phyloP scores from a whole-genome alignment of 2,888 invertebrate species.

The Acrobeloides nanus region DNA sequence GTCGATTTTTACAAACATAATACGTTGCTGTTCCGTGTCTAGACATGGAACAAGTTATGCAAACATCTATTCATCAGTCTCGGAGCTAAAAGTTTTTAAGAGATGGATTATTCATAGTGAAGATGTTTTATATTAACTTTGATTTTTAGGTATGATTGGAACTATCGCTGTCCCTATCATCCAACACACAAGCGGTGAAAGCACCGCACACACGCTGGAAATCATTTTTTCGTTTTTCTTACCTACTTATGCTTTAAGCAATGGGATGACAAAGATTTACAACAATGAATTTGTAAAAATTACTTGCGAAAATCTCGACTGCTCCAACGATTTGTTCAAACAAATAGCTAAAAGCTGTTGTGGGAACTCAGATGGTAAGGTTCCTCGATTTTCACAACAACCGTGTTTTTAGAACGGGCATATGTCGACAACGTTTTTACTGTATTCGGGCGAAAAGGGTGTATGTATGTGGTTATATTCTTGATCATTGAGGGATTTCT shows the following conservation, averaged over 20 bases:
- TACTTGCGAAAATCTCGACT: constrained; percentile 33
- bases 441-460: constrained; percentile 22
- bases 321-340: constrained; percentile 8
- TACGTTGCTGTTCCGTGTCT: no score
- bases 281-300: constrained; percentile 36
- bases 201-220: constrained; percentile 22
- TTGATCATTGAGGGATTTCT: constrained; percentile 26
- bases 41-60: no score
- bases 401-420: constrained; percentile 6
- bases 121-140: no score
- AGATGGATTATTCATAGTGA: no score
- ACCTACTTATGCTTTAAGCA: constrained; percentile 26
- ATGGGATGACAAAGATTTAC: constrained; percentile 26
- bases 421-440: constrained; percentile 11
- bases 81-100: no score
- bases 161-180: constrained; percentile 45
- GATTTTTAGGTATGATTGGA: constrained; percentile 42
- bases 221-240: constrained; percentile 25
- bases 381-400: no score
- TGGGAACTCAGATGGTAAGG: constrained; percentile 16
- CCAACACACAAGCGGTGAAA: constrained; percentile 23
- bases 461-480: constrained; percentile 31
- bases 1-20: no score
- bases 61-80: no score
- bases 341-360: constrained; percentile 19